Evolutionary conservation across 2,888 invertebrate genomes (phyloP), one percentile per base, ranked within the genome.

Genomic region (Phengaris alcon): DNA sequence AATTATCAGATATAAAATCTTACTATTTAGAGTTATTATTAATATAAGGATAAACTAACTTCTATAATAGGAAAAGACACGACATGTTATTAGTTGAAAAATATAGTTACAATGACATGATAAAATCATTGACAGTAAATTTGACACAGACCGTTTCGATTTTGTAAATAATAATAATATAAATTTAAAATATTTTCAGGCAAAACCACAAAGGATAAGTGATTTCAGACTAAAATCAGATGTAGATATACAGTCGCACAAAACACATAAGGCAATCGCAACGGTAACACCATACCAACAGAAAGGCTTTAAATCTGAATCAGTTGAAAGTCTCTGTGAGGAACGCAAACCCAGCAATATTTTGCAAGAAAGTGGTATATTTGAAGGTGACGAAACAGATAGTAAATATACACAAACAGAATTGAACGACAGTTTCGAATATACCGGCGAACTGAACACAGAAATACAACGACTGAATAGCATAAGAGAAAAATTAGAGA

Each of bases 311-410:
- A 90, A 94, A 86, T 87, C 89, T 79, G 92, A 90, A 80, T 93
- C 91, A 74, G 84, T 93, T 72, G 93, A 93, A 79, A 92, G 90
- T 80, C 87, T 93, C 76, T 90, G 90, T 79, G 91, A 93, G 78
- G 93, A 93, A 77, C 90, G 87, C 84, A 95, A 89, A 87, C 94
- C 92, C 80, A 93, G 85, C 79, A 94, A 91, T 82, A 90, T 95
- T 82, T 89, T 96, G 51, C 96, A 96, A 83, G 96, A 96, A 83
- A 96, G 96, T 82, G 96, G 96, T 48, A 96, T 96, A 79, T 96
- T 96, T 82, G 96, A 96, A 82, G 95, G 93, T 70, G 94, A 90
- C 52, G 94, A 94, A 79, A 90, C 91, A 76, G 92, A 92, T 78
- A 86, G 87, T 68, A 91, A 87, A 78, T 83, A 89, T 78, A 95